Evolutionary conservation across 1,140 invertebrate genomes (phyloP).

Genomic region (Polypedilum pembai): DNA sequence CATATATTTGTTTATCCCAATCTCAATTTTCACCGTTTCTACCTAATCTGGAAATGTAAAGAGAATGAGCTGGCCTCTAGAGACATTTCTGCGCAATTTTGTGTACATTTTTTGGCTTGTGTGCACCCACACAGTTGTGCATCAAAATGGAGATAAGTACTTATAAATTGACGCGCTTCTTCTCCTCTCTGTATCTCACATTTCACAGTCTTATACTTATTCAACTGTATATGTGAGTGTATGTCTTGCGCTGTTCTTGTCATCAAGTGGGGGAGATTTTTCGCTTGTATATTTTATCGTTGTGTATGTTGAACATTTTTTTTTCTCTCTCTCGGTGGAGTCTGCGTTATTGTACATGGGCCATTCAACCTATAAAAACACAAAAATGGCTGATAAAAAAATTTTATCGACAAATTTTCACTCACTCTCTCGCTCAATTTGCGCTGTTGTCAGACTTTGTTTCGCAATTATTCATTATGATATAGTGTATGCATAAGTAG

Average conservation of each 20-base stretch:
- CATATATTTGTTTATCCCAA: conserved; percentile 1
- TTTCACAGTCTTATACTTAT: background rate
- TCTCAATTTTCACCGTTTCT: background rate
- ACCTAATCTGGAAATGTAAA: background rate
- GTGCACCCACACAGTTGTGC: conserved; percentile 14
- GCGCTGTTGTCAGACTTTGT: conserved; percentile 23
- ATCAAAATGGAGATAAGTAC: conserved; percentile 8
- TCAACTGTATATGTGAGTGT: background rate
- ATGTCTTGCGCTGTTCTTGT: background rate
- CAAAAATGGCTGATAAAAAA: conserved; percentile 27
- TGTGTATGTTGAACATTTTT: background rate
- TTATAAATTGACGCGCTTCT: conserved; percentile 8
- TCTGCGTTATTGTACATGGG: background rate
- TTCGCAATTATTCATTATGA: background rate
- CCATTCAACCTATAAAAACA: conserved; percentile 25
- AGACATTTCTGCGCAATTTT: background rate
- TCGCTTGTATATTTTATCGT: background rate
- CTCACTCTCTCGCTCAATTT: conserved; percentile 8
- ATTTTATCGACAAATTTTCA: background rate
- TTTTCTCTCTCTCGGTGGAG: conserved; percentile 10
- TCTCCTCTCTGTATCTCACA: background rate
- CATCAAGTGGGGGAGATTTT: conserved; percentile 21
- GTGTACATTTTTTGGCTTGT: background rate
- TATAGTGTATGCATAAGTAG: background rate
- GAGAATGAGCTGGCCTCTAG: background rate